Conservation (phyloP, 2,888 invertebrate genomes). For the Lasioglossum zephyrum region DNA sequence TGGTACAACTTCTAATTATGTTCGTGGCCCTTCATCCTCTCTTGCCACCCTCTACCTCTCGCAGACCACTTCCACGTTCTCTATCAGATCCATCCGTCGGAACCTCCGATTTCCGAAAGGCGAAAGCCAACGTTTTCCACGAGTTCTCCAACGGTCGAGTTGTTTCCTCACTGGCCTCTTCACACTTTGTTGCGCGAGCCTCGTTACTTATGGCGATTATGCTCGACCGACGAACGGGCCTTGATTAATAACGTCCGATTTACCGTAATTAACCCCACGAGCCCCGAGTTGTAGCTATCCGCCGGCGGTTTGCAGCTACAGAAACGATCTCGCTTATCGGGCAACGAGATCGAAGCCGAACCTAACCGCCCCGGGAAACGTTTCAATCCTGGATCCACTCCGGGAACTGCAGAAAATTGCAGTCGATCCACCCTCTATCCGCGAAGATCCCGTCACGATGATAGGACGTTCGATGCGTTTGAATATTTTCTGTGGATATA, state of each 20-base stretch:
- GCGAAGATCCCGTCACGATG: neutral
- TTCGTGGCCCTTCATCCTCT: conserved; percentile 56
- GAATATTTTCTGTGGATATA: neutral
- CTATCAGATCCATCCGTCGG: conserved; percentile 44
- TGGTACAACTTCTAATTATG: conserved; percentile 83
- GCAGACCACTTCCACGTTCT: neutral
- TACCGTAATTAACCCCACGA: conserved; percentile 41
- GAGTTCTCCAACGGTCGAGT: neutral
- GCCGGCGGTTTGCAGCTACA: conserved; percentile 15
- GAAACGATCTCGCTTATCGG: conserved; percentile 27
- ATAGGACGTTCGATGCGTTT: neutral
- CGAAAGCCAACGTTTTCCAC: neutral
- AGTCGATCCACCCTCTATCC: neutral
- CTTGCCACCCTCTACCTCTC: neutral
- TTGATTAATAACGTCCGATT: conserved; percentile 47
- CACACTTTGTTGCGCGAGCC: neutral
- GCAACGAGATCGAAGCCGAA: conserved; percentile 1
- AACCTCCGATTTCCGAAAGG: conserved; percentile 4
- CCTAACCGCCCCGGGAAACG: conserved; percentile 30
- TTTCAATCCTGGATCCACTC: conserved; percentile 15
- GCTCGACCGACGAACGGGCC: neutral
- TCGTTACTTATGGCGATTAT: conserved; percentile 20
- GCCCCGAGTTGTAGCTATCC: neutral
- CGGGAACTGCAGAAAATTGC: neutral
- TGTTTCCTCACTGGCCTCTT: neutral